Base-by-base conservation (phyloP, 2,888 invertebrate species). In the Polydrusus tereticollis region DNA sequence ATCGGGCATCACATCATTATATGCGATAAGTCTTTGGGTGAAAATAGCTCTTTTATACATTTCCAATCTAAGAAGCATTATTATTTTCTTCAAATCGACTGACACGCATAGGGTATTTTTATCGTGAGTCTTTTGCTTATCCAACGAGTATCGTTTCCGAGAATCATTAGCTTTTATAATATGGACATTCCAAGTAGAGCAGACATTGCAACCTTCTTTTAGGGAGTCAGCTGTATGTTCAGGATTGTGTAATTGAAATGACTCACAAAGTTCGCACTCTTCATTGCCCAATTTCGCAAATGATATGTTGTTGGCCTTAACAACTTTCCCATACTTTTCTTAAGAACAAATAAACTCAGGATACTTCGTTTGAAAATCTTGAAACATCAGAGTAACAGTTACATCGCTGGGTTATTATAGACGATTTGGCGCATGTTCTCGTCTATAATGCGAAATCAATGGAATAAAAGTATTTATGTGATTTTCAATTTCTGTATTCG, bases 31-130 rank as follows among this genome's bases (percentile, higher is more conserved):
- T 47, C 72, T n/a, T 16, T 29, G 20, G 10, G 47, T 60, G 60
- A 74, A 72, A 38, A 74, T 47, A 2, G 55, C 72, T 41, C 41
- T 21, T 47, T 74, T 72, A 64, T 59, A 72, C 43, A 41, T 63
- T 36, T 73, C 72, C 20, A 66, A 6, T 1, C 71, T 16, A 12
- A 72, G 74, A 1, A 74, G 62, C 74, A 74, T 74, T 63, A 38
- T 64, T 21, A n/a, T n/a, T n/a, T n/a, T n/a, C n/a, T 64, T 57
- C 33, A 70, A 47, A 29, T 64, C 64, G 26, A 70, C 69, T 14
- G 64, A 70, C 21, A 70, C 58, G 10, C 58, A 64, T 36, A 70
- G 23, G 16, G 14, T 55, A 33, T 33, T 43, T 41, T 69, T 63
- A 18, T 70, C 69, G n/a, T 38, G 21, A 70, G 45, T 57, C 6